Base-by-base conservation (phyloP, 2,888 invertebrate species). In the Agrypnus murinus region DNA sequence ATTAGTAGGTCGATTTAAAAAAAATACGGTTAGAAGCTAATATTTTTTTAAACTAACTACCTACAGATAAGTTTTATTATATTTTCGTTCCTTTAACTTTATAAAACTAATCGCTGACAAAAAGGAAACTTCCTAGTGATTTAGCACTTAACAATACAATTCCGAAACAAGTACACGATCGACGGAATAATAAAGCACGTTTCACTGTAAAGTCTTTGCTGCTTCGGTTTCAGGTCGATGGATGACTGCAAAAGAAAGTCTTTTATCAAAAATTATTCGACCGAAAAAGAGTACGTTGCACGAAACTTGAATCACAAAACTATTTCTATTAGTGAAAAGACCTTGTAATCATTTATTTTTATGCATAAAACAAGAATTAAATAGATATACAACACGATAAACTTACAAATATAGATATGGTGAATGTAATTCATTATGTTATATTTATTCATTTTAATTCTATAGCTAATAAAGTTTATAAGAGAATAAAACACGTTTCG, bases 1-100 rank as follows among this genome's bases (percentile, higher is more conserved):
- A 69, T 65, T 66, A 66, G 45, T 31, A 15, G 58, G 40, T 67
- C 71, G 62, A 66, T 63, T 67, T 25, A 66, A 71, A 66, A 67
- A 66, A 19, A 25, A 25, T 25, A 48, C 55, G 65, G 57, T 65
- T 65, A 25, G 5, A 25, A 25, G 25, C 5, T n/a, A n/a, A 25
- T 2, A 25, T 25, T 25, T 25, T 25, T 25, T 25, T 25, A 65
- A 36, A 63, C 40, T 50, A 63, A 65, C 43, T 63, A 64, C n/a
- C n/a, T n/a, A n/a, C n/a, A 25, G 25, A 25, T 25, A 25, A 25
- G 25, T 25, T n/a, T n/a, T n/a, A n/a, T n/a, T 3, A 25, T 25
- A 25, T 25, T 25, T 25, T 5, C 25, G 25, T n/a, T n/a, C n/a
- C n/a, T n/a, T n/a, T n/a, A n/a, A 25, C 25, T 25, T 25, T 25